Evolutionary conservation across 2,888 invertebrate species (phyloP).

Genomic region (Leistus spinibarbis): DNA sequence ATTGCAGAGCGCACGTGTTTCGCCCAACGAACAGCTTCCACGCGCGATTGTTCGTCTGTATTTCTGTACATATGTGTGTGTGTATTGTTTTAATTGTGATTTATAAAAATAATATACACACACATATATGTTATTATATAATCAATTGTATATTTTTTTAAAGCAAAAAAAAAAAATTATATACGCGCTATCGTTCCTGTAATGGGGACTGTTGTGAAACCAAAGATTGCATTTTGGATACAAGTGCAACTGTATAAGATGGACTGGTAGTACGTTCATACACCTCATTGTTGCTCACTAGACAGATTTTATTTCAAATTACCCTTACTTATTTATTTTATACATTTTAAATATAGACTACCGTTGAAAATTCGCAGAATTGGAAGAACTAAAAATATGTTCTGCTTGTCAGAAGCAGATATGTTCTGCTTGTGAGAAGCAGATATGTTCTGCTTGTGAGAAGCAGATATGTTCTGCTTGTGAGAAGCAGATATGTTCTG

Average conservation of each 20-base stretch:
- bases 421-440: no score
- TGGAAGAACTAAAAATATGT: no score
- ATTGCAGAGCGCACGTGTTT: background rate
- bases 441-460: no score
- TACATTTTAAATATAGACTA: no score
- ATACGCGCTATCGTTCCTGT: conserved; percentile 33
- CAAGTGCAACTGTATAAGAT: conserved; percentile 20
- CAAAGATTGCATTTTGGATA: conserved; percentile 37
- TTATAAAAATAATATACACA: background rate
- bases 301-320: no score
- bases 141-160: conserved; percentile 28
- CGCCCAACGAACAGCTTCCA: background rate
- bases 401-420: no score
- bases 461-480: no score
- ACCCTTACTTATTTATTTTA: no score
- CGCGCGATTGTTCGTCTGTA: background rate
- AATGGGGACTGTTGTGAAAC: conserved; percentile 30
- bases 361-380: no score
- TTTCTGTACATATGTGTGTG: background rate
- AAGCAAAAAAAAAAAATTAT: conserved; percentile 1
- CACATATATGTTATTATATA: conserved; percentile 1
- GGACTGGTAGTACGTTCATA: conserved; percentile 1
- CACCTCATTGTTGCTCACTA: background rate
- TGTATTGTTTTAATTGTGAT: background rate
- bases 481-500: no score